These are phyloP conservation scores for Drosophila greeni DNA, from an alignment of 2,888 invertebrate species.

Conservation along the genomic window DNA sequence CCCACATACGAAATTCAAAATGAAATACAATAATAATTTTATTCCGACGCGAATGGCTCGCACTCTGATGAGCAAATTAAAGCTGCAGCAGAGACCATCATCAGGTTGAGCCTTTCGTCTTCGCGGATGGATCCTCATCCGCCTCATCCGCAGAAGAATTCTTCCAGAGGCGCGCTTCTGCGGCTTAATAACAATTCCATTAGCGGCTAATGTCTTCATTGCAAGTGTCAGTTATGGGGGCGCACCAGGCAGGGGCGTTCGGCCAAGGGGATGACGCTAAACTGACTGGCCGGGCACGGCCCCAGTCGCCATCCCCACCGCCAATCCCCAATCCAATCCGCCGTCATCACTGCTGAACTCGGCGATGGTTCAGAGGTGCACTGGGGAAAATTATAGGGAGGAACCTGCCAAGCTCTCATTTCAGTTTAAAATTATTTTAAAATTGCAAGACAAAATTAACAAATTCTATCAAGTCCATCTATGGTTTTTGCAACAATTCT, in stretches of 20 bases:
- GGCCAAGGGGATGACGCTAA: constrained; percentile 56
- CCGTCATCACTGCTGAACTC: constrained; percentile 32
- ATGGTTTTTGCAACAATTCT: no score
- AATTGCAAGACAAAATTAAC: no score
- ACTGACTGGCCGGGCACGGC: constrained; percentile 61
- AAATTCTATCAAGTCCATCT: no score
- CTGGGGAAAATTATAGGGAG: background rate
- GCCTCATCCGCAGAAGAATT: constrained; percentile 1
- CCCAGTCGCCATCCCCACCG: constrained; percentile 26
- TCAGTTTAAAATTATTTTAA: background rate
- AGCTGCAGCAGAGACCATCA: constrained; percentile 42
- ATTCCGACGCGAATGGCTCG: constrained; percentile 58
- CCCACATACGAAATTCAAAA: constrained; percentile 38
- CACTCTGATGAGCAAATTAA: constrained; percentile 68
- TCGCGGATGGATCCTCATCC: constrained; percentile 8
- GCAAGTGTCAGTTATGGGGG: constrained; percentile 77
- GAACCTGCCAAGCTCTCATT: background rate
- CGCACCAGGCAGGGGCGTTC: constrained; percentile 36
- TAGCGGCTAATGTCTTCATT: constrained; percentile 79
- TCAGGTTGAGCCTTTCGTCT: constrained; percentile 17
- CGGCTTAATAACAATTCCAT: constrained; percentile 79
- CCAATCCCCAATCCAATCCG: constrained; percentile 31
- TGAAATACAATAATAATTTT: constrained; percentile 70
- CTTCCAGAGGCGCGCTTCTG: constrained; percentile 36
- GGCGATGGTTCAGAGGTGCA: constrained; percentile 2